A percentile compares a stretch with the other conserved stretches of the same genome.
Conservation (phyloP, 1,140 invertebrate species). For the Charaxes varanes region DNA sequence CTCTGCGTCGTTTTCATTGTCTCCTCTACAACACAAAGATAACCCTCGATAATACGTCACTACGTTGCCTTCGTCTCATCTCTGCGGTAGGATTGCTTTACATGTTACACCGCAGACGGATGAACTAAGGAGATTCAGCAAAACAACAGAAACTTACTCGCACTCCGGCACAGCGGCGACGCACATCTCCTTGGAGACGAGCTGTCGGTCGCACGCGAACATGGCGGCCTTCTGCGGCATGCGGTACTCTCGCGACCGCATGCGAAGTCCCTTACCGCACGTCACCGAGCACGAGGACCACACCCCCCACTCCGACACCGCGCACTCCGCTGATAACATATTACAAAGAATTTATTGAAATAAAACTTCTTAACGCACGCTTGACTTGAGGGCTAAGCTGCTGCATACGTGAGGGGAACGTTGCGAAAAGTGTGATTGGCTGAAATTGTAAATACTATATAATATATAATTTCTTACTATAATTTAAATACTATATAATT, state of each 20-base stretch:
- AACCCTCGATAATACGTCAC: neutral
- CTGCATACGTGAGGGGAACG: too few relatives aligned
- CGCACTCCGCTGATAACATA: conserved; percentile 80
- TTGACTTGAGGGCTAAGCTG: too few relatives aligned
- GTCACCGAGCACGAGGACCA: conserved; percentile 90
- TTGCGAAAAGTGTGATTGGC: too few relatives aligned
- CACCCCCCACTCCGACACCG: conserved; percentile 81
- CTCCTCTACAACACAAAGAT: conserved; percentile 18
- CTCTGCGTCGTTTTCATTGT: conserved; percentile 17
- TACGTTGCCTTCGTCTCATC: neutral
- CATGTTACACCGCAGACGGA: neutral
- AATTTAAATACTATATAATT: too few relatives aligned
- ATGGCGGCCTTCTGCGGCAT: conserved; percentile 86
- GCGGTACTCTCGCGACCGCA: conserved; percentile 84
- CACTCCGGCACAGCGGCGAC: conserved; percentile 83
- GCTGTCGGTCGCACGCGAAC: conserved; percentile 85
- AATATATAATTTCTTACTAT: too few relatives aligned
- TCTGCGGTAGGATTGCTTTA: neutral
- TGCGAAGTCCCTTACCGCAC: conserved; percentile 91
- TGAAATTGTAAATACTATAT: too few relatives aligned
- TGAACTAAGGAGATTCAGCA: too few relatives aligned
- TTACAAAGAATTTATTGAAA: too few relatives aligned
- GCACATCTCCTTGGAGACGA: conserved; percentile 92
- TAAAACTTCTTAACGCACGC: too few relatives aligned
- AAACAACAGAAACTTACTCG: conserved; percentile 71